Base-by-base conservation (phyloP, 1,140 invertebrate genomes). In the Drosophila bocqueti region DNA sequence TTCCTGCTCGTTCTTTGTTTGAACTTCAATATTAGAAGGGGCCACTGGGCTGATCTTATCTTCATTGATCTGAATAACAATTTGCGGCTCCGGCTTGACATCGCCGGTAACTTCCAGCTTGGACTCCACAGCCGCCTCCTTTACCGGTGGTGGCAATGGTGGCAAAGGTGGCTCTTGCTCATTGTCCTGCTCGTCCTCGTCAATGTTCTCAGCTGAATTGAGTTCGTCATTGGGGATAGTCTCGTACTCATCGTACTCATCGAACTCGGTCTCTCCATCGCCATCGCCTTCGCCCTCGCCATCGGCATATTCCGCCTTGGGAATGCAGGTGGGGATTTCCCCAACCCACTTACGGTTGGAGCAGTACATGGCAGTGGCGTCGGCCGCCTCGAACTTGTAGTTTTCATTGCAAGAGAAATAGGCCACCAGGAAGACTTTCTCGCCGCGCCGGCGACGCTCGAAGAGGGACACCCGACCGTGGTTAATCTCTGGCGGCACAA, bases 341-440 rank as follows among this genome's bases (percentile, higher is more conserved):
- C 95, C 95, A 31, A 95, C 73, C 95, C 95, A 95, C 58, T 92
- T 90, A 34, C 92, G 91, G 45, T 93, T 74, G 69, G 94, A 94
- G 66, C 95, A 95, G 79, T 94, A 95, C 65, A 95, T 92, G 47
- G 93, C 93, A 66, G 94, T 93, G 57, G 86, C 92, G n/a, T 93
- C 92, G 2, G 81, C 64, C 55, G 93, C 85, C 61, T 93, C 93
- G 36, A 95, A 92, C 15, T 93, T 92, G 75, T 93, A 95, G 18
- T 94, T 94, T 15, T 94, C 93, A 16, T 93, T 74, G 75, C 95
- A 95, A 42, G 93, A 89, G 61, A 95, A 95, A 64, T 94, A 89
- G 26, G 94, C 95, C 46, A 95, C 94, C n/a, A 94, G 91, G 66
- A 95, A 95, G 40, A 93, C 84, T 81, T 95, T 94, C 72, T 46